Evolutionary conservation across 2,797 vertebrate species (phyloP).

Genomic region (Fringilla coelebs): DNA sequence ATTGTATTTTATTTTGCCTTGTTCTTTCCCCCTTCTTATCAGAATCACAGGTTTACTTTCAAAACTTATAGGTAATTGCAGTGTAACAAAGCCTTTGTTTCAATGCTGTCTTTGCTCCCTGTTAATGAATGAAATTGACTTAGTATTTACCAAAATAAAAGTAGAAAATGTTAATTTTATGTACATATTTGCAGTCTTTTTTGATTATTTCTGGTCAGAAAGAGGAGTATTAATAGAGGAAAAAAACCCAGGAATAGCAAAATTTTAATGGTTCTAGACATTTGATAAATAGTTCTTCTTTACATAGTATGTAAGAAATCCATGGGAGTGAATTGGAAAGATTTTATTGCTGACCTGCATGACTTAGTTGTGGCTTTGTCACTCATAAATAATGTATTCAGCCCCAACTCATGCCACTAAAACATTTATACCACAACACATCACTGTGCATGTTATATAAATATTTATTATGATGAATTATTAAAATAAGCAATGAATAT

Average conservation of each 20-base stretch:
- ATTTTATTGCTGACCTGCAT: conserved; percentile 67
- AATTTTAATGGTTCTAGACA: conserved; percentile 13
- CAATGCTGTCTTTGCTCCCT: background rate
- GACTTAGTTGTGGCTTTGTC: conserved; percentile 67
- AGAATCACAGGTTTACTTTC: background rate
- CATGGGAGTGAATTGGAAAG: conserved; percentile 28
- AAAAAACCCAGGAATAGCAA: conserved; percentile 20
- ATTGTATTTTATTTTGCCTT: background rate
- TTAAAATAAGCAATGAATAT: conserved; percentile 68
- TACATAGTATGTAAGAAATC: conserved; percentile 20
- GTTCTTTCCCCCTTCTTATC: background rate
- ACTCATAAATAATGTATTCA: conserved; percentile 67
- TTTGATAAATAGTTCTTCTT: conserved; percentile 28
- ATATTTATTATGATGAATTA: conserved; percentile 74
- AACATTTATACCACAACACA: conserved; percentile 68
- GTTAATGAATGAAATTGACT: background rate
- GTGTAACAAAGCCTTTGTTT: background rate
- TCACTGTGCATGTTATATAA: conserved; percentile 70
- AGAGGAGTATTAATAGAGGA: background rate
- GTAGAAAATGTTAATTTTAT: background rate
- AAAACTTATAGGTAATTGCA: background rate
- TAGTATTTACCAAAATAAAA: background rate
- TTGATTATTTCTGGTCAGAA: background rate
- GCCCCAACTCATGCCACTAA: conserved; percentile 61
- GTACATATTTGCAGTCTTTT: background rate